Conservation (phyloP, 1,140 invertebrate genomes). For the Babylonia areolata region DNA sequence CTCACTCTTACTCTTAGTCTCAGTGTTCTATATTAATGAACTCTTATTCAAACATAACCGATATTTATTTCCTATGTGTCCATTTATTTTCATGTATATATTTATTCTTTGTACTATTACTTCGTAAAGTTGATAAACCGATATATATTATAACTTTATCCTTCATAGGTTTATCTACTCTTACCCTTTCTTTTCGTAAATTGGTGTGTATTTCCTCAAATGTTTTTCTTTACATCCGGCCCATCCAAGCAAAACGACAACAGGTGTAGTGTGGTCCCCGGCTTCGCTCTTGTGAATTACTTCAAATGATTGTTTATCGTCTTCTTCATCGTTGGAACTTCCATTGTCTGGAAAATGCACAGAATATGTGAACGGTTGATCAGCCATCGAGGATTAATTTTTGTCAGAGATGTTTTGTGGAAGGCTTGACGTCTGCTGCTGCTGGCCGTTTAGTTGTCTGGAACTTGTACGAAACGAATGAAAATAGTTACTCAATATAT, state of each 20-base stretch:
- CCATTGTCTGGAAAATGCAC: constrained; percentile 13
- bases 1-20: too few relatives aligned
- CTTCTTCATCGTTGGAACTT: not conserved
- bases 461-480: not conserved
- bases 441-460: constrained; percentile 6
- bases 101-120: too few relatives aligned
- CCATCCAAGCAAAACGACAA: constrained; percentile 87
- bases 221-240: constrained; percentile 86
- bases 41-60: too few relatives aligned
- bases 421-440: not conserved
- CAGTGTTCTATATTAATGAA: too few relatives aligned
- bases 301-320: constrained; percentile 30
- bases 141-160: too few relatives aligned
- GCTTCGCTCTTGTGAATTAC: constrained; percentile 19
- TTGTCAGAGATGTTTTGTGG: not conserved
- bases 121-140: too few relatives aligned
- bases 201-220: constrained; percentile 85
- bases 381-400: constrained; percentile 1
- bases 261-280: constrained; percentile 73
- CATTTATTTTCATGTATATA: too few relatives aligned
- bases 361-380: constrained; percentile 19
- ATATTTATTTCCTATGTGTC: too few relatives aligned
- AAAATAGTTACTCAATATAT: too few relatives aligned
- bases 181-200: constrained; percentile 86
- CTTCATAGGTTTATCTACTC: constrained; percentile 42